Base-by-base conservation (phyloP, 2,797 vertebrate genomes). In the Knipowitschia caucasica region DNA sequence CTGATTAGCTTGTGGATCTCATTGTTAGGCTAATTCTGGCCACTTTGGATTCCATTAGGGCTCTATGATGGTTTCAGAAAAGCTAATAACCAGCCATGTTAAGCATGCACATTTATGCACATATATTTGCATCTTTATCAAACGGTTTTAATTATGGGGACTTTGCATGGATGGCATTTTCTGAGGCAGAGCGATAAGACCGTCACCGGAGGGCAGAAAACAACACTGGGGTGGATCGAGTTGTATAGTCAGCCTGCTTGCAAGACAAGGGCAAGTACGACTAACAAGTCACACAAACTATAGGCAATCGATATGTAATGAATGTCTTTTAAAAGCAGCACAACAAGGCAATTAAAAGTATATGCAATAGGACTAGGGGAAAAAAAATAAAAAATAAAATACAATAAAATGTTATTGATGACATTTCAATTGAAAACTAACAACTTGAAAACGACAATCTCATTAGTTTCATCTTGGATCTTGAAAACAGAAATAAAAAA, bases 71-170 rank as follows among this genome's bases (percentile, higher is more conserved):
- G 58, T 77, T 72, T 64, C 45, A 58, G 73, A 75, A 81, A 86
- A 71, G 61, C 69, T 69, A 78, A 83, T 82, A 77, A 73, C 66
- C 38, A 71, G 68, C 67, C 44, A 43, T 79, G 79, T 79, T 82
- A 75, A 69, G 62, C 72, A 73, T 69, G 67, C 53, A 57, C 74
- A 79, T 86, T 82, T 77, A 88, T 88, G 84, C 84, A 88, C 82
- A 89, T 88, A 86, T 82, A 89, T 91, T 89, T 88, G 85, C 84
- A 89, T 89, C 71, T 87, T 89, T 74, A 88, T 89, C 80, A 84
- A 83, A 81, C 60, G 47, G 61, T 70, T 84, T 88, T 87, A 85
- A 89, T 88, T 85, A 82, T 69, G 63, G 62, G 69, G 62, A 67
- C 73, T 81, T 74, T 77, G 76, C 82, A 85, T 78, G 64, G 76